Percentiles rank a stretch among this genome's conserved stretches.
Conservation (phyloP, 2,888 invertebrate species). For the Dasysyrphus tricinctus region DNA sequence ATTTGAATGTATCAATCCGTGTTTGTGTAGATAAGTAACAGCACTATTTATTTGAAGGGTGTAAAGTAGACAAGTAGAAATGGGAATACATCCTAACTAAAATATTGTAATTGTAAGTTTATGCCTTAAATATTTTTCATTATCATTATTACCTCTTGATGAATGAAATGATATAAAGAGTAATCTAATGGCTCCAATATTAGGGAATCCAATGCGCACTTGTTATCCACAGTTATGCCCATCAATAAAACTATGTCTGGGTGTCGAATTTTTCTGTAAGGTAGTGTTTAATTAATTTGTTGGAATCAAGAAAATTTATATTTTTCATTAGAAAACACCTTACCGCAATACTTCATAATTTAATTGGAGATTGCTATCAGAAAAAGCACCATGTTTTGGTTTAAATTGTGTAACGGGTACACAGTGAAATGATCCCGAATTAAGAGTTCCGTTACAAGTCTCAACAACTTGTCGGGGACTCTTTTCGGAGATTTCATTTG, state of each 20-base stretch:
- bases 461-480: constrained; percentile 42
- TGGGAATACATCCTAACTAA: constrained; percentile 48
- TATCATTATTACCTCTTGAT: constrained; percentile 40
- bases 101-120: neutral
- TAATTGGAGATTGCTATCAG: constrained; percentile 49
- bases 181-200: constrained; percentile 61
- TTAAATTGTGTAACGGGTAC: constrained; percentile 64
- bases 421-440: constrained; percentile 57
- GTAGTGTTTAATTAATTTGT: no score
- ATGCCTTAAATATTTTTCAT: neutral
- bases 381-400: constrained; percentile 29
- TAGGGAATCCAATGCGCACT: constrained; percentile 56
- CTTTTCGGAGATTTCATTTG: constrained; percentile 53
- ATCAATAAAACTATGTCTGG: constrained; percentile 66
- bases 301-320: neutral
- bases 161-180: constrained; percentile 59
- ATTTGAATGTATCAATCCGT: constrained; percentile 67
- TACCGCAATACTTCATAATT: constrained; percentile 67
- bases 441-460: constrained; percentile 51
- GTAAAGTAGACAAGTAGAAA: constrained; percentile 49
- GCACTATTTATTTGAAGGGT: constrained; percentile 63
- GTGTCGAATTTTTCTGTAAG: constrained; percentile 61
- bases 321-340: neutral
- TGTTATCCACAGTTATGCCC: constrained; percentile 68
- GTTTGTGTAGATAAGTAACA: constrained; percentile 61